Evolutionary conservation across 2,113 vertebrate species (phyloP), one percentile per base, ranked within the genome.

Genomic region (Conger conger): DNA sequence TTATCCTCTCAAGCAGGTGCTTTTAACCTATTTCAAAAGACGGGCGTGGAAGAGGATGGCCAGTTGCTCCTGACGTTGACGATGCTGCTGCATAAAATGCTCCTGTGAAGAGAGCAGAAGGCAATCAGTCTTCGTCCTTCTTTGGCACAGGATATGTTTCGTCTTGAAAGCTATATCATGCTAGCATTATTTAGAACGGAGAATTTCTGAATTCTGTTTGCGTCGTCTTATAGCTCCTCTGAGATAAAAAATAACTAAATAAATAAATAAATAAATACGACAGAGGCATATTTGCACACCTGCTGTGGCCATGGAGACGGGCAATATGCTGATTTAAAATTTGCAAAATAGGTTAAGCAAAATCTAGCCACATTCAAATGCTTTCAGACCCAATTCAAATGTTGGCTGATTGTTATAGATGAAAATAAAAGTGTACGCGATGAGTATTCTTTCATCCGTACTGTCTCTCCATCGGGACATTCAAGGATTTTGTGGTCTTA

Each of bases 281-380:
- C 81, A n/a, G 42, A 81, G 30, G 38, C 50, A 3, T 50, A 89
- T 91, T 87, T 90, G 84, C 88, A 89, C 84, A 83, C 68, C 27
- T 78, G 68, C 76, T 87, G 83, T 35, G 17, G 82, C 85, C 87
- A 45, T 53, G 42, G 83, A 76, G 79, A 89, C 73, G 79, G 77
- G 84, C 42, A 54, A 76, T 76, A 86, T 91, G 89, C 54, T 73
- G 37, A 81, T 57, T 86, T 50, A 84, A n/a, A 82, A 87, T 82
- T 94, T 93, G 93, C 95, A 95, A 95, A 94, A 82, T 42, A 27
- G 76, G 63, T 40, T 33, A 82, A 73, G 37, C 63, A 30, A 40
- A 45, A 50, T 54, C 79, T 89, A 40, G 54, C 88, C 82, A 82
- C 86, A 96, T 94, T 94, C 92, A 95, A 96, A 96, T 94, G 27